phyloP scores from a whole-genome alignment of 2,888 invertebrate species.

The Euphydryas editha region DNA sequence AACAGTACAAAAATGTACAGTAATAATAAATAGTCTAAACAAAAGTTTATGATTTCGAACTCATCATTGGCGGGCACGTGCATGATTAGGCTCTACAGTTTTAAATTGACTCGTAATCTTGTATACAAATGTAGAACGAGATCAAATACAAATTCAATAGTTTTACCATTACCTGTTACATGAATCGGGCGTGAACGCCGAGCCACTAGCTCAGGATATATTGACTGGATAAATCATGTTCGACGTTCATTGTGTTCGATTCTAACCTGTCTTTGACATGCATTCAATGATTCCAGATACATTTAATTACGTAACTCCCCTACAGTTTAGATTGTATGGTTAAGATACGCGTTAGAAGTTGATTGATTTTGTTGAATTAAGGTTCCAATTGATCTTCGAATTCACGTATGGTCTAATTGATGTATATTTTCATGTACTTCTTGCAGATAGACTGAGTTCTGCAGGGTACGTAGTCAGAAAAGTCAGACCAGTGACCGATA shows the following conservation, averaged over 20 bases:
- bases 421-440: no score
- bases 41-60: no score
- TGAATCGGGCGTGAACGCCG: conserved; percentile 46
- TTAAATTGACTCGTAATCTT: not conserved
- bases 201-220: conserved; percentile 40
- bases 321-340: not conserved
- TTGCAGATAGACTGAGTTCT: no score
- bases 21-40: no score
- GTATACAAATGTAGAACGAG: not conserved
- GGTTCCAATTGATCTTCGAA: not conserved
- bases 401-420: no score
- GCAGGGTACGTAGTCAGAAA: no score
- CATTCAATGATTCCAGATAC: conserved; percentile 28
- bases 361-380: not conserved
- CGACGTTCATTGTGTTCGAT: conserved; percentile 29
- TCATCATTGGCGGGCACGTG: no score
- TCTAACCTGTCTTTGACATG: conserved; percentile 37
- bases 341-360: not conserved
- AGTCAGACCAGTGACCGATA: no score
- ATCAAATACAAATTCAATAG: not conserved
- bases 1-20: no score
- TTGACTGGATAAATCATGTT: conserved; percentile 40
- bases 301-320: conserved; percentile 25
- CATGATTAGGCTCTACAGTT: no score
- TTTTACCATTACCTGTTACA: conserved; percentile 42